These are phyloP conservation scores for Meganola albula DNA, from an alignment of 2,888 invertebrate species.

Conservation along the genomic window DNA sequence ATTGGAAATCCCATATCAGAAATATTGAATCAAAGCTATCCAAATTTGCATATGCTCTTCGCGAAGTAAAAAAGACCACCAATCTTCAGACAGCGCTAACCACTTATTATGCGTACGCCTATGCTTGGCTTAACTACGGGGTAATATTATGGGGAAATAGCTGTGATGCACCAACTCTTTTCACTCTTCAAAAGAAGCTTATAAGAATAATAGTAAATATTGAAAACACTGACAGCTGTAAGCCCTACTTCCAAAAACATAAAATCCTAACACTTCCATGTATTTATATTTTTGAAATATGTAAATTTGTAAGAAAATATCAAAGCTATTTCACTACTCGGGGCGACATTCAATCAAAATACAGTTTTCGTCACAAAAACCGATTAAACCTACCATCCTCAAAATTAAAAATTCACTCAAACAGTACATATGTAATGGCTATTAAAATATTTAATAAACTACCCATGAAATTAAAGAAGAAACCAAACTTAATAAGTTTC, in stretches of 20 bases:
- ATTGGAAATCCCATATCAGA: conserved; percentile 12
- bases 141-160: background rate
- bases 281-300: background rate
- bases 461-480: too few relatives aligned
- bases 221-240: background rate
- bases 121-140: conserved; percentile 7
- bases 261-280: background rate
- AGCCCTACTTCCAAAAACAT: background rate
- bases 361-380: too few relatives aligned
- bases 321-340: too few relatives aligned
- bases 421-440: too few relatives aligned
- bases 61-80: conserved; percentile 9
- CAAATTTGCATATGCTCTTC: conserved; percentile 12
- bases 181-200: background rate
- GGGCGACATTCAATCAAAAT: too few relatives aligned
- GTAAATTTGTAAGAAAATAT: conserved; percentile 1
- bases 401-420: too few relatives aligned
- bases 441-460: too few relatives aligned
- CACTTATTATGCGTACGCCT: conserved; percentile 11
- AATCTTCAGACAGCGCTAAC: conserved; percentile 7
- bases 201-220: background rate
- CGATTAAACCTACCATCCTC: too few relatives aligned
- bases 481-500: too few relatives aligned
- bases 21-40: conserved; percentile 10
- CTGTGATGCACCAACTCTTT: background rate